Evolutionary conservation across 2,888 invertebrate genomes (phyloP), one percentile per base, ranked within the genome.

Genomic region (Heteropelma amictum): DNA sequence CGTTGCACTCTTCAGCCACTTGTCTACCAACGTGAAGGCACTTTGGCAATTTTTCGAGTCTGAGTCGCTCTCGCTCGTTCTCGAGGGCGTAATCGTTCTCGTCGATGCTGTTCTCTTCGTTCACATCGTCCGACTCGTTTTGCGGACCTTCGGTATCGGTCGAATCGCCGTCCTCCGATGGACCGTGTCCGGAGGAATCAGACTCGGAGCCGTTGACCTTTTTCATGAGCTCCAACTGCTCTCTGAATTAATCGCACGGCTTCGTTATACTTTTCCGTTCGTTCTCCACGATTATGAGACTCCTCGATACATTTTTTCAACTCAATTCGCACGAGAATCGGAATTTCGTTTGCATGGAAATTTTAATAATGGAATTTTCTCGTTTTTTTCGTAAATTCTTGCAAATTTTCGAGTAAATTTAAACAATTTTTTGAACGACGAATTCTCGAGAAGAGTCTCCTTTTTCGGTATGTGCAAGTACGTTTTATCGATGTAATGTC

Each of bases 1-100:
- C 94, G 80, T 96, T 95, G 80, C 94, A 94, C 85, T 94, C 92
- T 73, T 92, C 85, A 47, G 86, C 86, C 26, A 86, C 81, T 67
- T 88, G 86, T 71, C 88, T 83, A 71, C 91, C 91, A 72, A 92
- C 87, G 83, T 92, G 91, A 61, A 92, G 86, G 68, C 91, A 91
- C 84, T 92, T 92, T 8, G 92, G 92, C 67, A 92, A 85, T 83
- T 92, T 92, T 82, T 92, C 91, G 72, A 92, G 83, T 79, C 92
- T 89, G 78, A 89, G 76, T 56, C 88, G 86, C 76, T 90, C 90
- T 14, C 87, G 82, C 71, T 89, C 89, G 72, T 90, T 88, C 58
- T 88, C 88, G 54, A 88, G 78, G 10, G 82, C 83, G 45, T 87
- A 88, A 53, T 88, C 88, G 65, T 82, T 85, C 38, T 88, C 86